phyloP scores from a whole-genome alignment of 2,888 invertebrate genomes.

The Xylota segnis region DNA sequence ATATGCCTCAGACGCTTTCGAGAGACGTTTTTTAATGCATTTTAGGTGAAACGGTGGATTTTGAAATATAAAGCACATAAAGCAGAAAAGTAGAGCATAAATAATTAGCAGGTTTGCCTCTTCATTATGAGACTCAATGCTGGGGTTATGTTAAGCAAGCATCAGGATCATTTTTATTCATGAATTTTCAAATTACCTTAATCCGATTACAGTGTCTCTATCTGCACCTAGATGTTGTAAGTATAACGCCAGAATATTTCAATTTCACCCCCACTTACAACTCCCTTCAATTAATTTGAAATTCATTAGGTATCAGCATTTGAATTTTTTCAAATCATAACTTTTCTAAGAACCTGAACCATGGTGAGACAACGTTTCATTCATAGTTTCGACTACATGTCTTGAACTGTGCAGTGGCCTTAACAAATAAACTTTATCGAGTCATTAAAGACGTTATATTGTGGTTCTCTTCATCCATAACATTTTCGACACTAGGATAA shows the following conservation, averaged over 20 bases:
- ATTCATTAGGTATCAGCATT: background rate
- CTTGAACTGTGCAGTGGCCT: background rate
- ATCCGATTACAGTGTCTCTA: background rate
- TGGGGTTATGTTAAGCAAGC: no score
- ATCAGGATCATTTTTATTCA: background rate
- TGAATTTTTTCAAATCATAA: conserved; percentile 17
- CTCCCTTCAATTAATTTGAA: conserved; percentile 6
- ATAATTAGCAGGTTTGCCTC: background rate
- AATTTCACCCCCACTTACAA: background rate
- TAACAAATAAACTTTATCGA: conserved; percentile 44
- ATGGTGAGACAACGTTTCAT: background rate
- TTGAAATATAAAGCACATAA: no score
- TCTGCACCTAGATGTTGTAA: background rate
- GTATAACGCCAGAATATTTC: background rate
- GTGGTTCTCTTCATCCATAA: conserved; percentile 17
- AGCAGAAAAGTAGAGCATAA: no score
- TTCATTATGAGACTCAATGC: no score
- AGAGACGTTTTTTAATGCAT: no score
- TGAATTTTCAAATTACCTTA: background rate
- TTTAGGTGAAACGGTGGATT: background rate
- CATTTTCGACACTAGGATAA: conserved; percentile 2
- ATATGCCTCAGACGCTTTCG: no score
- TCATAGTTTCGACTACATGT: background rate
- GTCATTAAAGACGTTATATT: conserved; percentile 36
- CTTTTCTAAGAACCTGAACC: background rate